Percentiles rank a stretch among this genome's conserved stretches.
Evolutionary conservation across 2,888 invertebrate genomes (phyloP).

Genomic region (Phalera bucephala): DNA sequence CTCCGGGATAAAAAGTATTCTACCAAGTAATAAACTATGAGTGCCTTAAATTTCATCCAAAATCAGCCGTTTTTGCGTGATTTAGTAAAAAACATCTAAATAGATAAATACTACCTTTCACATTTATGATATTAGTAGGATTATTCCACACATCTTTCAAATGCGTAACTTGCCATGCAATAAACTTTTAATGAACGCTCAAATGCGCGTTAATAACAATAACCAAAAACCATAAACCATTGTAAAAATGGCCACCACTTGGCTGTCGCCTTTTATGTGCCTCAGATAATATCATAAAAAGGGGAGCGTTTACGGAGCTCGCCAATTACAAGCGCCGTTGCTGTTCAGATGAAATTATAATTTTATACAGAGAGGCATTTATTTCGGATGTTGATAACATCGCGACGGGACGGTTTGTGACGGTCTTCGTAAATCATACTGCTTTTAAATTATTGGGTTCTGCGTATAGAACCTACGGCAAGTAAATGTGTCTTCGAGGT

Average conservation of each 20-base stretch:
- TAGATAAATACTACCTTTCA: too few species aligned
- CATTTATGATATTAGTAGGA: too few species aligned
- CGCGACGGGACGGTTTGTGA: slow-evolving; percentile 23
- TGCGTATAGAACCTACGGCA: too few species aligned
- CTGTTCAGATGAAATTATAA: slow-evolving; percentile 53
- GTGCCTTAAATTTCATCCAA: too few species aligned
- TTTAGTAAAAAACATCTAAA: too few species aligned
- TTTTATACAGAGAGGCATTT: slow-evolving; percentile 46
- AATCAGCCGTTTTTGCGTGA: too few species aligned
- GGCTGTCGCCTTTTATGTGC: slow-evolving; percentile 25
- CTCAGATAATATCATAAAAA: slow-evolving; percentile 36
- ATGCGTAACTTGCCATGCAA: too few species aligned
- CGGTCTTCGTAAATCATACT: slow-evolving; percentile 16
- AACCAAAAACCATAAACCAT: slow-evolving; percentile 11
- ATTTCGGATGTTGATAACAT: slow-evolving; percentile 41
- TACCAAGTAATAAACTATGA: too few species aligned
- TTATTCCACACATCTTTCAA: too few species aligned
- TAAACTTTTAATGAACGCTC: too few species aligned
- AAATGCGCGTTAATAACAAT: slow-evolving; percentile 1
- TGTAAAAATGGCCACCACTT: slow-evolving; percentile 15
- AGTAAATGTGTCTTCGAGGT: too few species aligned
- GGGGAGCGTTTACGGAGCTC: slow-evolving; percentile 32
- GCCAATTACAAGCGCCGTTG: slow-evolving; percentile 40
- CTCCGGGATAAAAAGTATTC: too few species aligned
- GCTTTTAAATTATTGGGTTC: neutral